Conservation (phyloP, 2,888 invertebrate genomes). For the Lithophane leautieri region DNA sequence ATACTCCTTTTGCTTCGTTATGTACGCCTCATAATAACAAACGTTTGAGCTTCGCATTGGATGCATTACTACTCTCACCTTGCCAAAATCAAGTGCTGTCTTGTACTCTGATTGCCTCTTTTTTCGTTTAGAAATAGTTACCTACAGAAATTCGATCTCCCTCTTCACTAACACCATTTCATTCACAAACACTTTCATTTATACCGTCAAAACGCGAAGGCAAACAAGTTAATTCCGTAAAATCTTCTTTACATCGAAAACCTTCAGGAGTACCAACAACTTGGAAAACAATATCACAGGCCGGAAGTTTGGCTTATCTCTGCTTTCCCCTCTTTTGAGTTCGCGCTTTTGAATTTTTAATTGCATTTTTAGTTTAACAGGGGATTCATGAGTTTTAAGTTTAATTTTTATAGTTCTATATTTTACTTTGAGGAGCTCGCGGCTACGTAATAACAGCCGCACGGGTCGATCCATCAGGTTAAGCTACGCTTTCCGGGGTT, state of each 20-base stretch:
- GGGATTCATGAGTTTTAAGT: conserved; percentile 9
- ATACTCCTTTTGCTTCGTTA: no score
- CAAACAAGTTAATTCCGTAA: conserved; percentile 32
- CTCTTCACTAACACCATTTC: neutral
- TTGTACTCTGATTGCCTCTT: no score
- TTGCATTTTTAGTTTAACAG: conserved; percentile 64
- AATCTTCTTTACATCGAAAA: conserved; percentile 40
- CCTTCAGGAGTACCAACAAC: conserved; percentile 44
- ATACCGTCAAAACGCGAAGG: conserved; percentile 8
- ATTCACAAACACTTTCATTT: conserved; percentile 14
- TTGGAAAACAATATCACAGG: conserved; percentile 64
- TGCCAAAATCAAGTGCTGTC: no score
- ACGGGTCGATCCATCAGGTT: no score
- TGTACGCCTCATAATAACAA: no score
- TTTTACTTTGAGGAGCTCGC: no score
- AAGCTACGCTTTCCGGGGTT: no score
- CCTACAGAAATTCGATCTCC: neutral
- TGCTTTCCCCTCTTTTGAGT: conserved; percentile 37
- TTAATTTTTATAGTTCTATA: neutral
- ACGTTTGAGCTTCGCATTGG: no score
- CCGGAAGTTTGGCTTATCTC: conserved; percentile 64
- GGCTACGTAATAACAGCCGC: no score
- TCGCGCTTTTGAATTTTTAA: conserved; percentile 68
- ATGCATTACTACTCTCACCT: no score
- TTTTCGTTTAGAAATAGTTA: neutral